Conservation (phyloP, 2,888 invertebrate genomes). For the Rhingia rostrata region DNA sequence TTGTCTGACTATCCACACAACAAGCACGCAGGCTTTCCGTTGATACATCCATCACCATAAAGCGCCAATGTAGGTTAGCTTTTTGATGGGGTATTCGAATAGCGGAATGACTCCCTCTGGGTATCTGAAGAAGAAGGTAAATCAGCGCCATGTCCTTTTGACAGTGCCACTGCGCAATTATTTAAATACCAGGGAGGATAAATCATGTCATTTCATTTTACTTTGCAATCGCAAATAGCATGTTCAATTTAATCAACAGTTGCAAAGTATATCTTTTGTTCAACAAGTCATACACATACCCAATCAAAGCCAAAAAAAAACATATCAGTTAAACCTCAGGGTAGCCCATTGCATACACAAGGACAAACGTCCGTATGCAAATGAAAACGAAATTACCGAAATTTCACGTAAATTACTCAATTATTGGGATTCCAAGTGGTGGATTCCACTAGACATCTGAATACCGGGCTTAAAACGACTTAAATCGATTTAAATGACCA, state of each 20-base stretch:
- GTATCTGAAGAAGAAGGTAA: not conserved
- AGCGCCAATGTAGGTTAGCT: constrained; percentile 6
- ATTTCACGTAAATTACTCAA: constrained; percentile 59
- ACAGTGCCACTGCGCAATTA: not conserved
- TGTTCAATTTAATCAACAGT: constrained; percentile 46
- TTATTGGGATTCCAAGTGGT: constrained; percentile 59
- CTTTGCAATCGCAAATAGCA: constrained; percentile 29
- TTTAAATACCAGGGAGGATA: constrained; percentile 13
- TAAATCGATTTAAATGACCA: constrained; percentile 59
- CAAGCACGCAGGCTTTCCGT: constrained; percentile 12
- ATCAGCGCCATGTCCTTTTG: not conserved
- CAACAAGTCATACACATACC: constrained; percentile 17
- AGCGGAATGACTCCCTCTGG: not conserved
- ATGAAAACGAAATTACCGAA: constrained; percentile 29
- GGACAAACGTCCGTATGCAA: constrained; percentile 35
- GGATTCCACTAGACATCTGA: constrained; percentile 31
- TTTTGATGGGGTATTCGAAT: not conserved
- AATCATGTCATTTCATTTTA: constrained; percentile 34
- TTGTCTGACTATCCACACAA: constrained; percentile 3
- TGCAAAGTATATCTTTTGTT: constrained; percentile 17
- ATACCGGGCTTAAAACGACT: constrained; percentile 58
- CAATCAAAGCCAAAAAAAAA: constrained; percentile 12
- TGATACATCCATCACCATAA: constrained; percentile 42
- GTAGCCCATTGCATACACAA: not conserved
- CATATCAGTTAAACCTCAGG: constrained; percentile 46